These are phyloP conservation scores for Rhorus exstirpatorius DNA, from an alignment of 2,888 invertebrate species.

Conservation along the genomic window DNA sequence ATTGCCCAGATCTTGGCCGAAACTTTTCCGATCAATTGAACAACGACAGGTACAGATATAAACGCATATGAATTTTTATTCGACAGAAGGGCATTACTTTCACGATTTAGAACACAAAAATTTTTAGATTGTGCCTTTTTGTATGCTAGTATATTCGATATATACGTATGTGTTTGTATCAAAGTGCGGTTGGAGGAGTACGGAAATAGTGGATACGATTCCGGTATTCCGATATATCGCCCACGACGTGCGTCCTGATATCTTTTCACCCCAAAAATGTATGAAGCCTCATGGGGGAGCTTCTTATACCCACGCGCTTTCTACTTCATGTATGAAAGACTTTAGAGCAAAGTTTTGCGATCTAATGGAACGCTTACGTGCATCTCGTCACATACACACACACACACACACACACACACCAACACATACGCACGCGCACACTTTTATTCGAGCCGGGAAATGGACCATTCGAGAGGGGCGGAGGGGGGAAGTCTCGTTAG, in stretches of 20 bases:
- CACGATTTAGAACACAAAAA: constrained; percentile 7
- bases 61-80: not conserved
- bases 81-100: not conserved
- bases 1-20: constrained; percentile 40
- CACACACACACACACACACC: not conserved
- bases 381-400: not conserved
- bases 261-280: constrained; percentile 37
- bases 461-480: constrained; percentile 5
- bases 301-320: not conserved
- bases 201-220: constrained; percentile 47
- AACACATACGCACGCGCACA: not conserved
- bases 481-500: constrained; percentile 29
- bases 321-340: not conserved
- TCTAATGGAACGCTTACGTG: constrained; percentile 50
- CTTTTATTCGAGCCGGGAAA: constrained; percentile 35
- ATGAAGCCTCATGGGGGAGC: constrained; percentile 19
- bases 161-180: constrained; percentile 13
- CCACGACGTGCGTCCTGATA: constrained; percentile 13
- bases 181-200: not conserved
- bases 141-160: constrained; percentile 2
- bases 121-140: constrained; percentile 16
- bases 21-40: constrained; percentile 72
- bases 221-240: constrained; percentile 39
- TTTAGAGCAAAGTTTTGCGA: constrained; percentile 25
- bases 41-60: constrained; percentile 20